Evolutionary conservation across 2,888 invertebrate species (phyloP).

Genomic region (Caenorhabditis sp.): DNA sequence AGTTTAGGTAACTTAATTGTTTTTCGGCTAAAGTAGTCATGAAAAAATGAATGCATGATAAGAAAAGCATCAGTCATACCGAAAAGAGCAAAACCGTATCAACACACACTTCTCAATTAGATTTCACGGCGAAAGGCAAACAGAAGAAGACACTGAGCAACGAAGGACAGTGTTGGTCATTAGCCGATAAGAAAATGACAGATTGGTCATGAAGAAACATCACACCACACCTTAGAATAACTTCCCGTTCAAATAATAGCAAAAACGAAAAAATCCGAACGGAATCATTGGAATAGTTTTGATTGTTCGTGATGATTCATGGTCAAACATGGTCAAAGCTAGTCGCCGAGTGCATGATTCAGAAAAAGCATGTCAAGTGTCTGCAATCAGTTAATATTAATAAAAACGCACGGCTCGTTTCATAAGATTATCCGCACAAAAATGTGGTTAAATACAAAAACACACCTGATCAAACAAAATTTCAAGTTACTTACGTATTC

Average conservation of each 20-base stretch:
- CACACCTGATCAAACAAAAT: not conserved
- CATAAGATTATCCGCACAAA: too few relatives aligned
- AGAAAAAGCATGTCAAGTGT: constrained; percentile 14
- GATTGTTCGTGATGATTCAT: constrained; percentile 28
- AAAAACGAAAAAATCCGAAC: constrained; percentile 2
- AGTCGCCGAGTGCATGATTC: constrained; percentile 34
- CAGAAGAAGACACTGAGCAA: constrained; percentile 16
- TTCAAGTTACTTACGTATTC: too few relatives aligned
- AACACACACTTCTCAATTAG: not conserved
- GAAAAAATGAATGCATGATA: too few relatives aligned
- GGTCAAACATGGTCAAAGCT: not conserved
- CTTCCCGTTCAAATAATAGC: too few relatives aligned
- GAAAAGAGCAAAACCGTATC: not conserved
- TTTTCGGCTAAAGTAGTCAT: too few relatives aligned
- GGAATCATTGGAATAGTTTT: not conserved
- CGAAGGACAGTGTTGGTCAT: constrained; percentile 16
- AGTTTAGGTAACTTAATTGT: too few relatives aligned
- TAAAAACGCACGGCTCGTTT: too few relatives aligned
- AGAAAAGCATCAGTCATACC: not conserved
- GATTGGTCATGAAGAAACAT: constrained; percentile 35
- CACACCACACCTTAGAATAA: too few relatives aligned
- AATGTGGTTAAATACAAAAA: too few relatives aligned
- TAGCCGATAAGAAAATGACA: constrained; percentile 41
- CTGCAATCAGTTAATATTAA: too few relatives aligned
- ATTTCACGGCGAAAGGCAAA: constrained; percentile 20